Evolutionary conservation across 2,888 invertebrate species (phyloP).

Genomic region (Tuberolachnus salignus): DNA sequence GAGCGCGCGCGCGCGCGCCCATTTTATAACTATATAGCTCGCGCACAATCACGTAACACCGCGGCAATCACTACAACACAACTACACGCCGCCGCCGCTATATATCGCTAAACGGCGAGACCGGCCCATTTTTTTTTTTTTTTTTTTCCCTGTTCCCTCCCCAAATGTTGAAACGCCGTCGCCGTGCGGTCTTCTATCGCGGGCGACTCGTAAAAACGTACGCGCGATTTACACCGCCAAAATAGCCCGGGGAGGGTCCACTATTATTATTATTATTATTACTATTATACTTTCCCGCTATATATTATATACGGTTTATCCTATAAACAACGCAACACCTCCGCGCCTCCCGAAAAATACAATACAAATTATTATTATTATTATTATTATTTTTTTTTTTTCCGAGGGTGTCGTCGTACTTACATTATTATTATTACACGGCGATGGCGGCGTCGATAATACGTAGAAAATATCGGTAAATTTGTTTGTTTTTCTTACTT

Average conservation of each 20-base stretch:
- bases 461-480: constrained; percentile 13
- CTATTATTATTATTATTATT: too few species aligned
- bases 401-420: constrained; percentile 9
- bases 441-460: neutral
- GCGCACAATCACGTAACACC: constrained; percentile 34
- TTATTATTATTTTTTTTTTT: neutral
- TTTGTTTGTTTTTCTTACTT: constrained; percentile 40
- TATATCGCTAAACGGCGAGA: constrained; percentile 35
- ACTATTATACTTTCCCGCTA: neutral
- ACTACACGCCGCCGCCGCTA: constrained; percentile 24
- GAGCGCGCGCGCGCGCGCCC: neutral
- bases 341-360: neutral
- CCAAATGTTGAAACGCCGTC: neutral
- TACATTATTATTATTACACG: neutral
- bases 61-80: constrained; percentile 49
- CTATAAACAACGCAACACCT: constrained; percentile 5
- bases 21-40: too few species aligned
- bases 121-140: constrained; percentile 53
- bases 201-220: constrained; percentile 43
- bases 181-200: constrained; percentile 13
- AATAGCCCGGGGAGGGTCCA: constrained; percentile 40
- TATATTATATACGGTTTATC: neutral
- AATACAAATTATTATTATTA: constrained; percentile 29
- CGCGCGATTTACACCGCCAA: constrained; percentile 26
- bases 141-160: neutral